A percentile compares a stretch with the other conserved stretches of the same genome.
phyloP scores from a whole-genome alignment of 2,113 vertebrate genomes.

The Gymnobelideus leadbeateri region DNA sequence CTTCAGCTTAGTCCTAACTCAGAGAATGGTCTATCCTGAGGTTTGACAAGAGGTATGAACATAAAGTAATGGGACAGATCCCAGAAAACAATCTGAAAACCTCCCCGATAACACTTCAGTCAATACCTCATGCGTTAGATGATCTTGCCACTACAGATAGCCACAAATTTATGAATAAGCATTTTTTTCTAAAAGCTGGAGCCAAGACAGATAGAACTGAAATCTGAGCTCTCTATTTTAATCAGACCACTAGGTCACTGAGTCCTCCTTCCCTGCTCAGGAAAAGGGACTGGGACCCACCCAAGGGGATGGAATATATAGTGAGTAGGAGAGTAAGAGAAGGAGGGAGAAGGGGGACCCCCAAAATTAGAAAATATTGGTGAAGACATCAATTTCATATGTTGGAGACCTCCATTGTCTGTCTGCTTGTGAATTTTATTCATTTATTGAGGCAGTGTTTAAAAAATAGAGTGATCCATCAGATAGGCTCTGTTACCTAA shows the following conservation, averaged over 20 bases:
- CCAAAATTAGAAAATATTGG: neutral
- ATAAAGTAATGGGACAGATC: neutral
- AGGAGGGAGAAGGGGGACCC: neutral
- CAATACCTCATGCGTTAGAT: neutral
- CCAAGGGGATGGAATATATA: neutral
- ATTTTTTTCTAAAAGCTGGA: conserved; percentile 48
- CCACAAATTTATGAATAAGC: neutral
- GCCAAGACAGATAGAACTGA: conserved; percentile 65
- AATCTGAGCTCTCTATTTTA: conserved; percentile 49
- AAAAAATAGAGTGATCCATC: neutral
- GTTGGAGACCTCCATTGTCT: neutral
- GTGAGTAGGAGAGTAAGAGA: rapidly evolving
- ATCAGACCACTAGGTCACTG: conserved; percentile 16
- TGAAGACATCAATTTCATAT: neutral
- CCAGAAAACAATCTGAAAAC: neutral
- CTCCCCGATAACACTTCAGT: neutral
- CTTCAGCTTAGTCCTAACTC: neutral
- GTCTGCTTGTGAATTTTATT: neutral
- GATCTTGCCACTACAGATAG: neutral
- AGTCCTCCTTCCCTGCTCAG: neutral
- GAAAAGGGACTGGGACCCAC: neutral
- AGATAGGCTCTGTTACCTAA: neutral
- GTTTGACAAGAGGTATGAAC: neutral
- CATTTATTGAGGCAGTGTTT: neutral
- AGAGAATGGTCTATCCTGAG: neutral